These are phyloP conservation scores for Phoenicopterus ruber DNA, from an alignment of 2,113 vertebrate species.

Conservation along the genomic window DNA sequence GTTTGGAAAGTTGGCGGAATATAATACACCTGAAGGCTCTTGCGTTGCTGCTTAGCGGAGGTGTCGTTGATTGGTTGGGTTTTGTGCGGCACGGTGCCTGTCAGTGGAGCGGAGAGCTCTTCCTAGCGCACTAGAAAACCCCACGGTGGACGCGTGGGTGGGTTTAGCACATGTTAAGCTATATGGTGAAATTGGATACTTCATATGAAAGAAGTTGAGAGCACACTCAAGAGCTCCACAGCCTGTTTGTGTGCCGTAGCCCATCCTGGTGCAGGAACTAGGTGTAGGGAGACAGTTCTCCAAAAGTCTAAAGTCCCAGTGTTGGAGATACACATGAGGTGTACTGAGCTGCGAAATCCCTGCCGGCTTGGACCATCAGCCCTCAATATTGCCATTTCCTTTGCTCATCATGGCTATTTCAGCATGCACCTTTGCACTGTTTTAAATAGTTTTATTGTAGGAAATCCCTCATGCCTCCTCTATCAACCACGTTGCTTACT, in stretches of 20 bases:
- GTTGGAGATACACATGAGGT: neutral
- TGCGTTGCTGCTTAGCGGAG: neutral
- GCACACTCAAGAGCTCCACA: neutral
- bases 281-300: neutral
- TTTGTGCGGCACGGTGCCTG: rapidly evolving
- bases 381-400: neutral
- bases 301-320: neutral
- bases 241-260: neutral
- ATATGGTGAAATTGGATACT: neutral
- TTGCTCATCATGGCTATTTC: neutral
- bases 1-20: conserved; percentile 15
- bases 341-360: neutral
- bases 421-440: neutral
- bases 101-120: neutral
- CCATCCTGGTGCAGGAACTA: rapidly evolving
- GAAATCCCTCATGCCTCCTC: conserved; percentile 33
- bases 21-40: neutral
- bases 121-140: neutral
- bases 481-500: neutral
- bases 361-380: neutral
- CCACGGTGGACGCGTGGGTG: rapidly evolving
- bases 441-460: conserved; percentile 36
- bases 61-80: rapidly evolving
- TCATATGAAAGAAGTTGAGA: neutral
- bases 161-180: neutral